Conservation (phyloP, 2,797 vertebrate species). For the Loris lydekkerianus region DNA sequence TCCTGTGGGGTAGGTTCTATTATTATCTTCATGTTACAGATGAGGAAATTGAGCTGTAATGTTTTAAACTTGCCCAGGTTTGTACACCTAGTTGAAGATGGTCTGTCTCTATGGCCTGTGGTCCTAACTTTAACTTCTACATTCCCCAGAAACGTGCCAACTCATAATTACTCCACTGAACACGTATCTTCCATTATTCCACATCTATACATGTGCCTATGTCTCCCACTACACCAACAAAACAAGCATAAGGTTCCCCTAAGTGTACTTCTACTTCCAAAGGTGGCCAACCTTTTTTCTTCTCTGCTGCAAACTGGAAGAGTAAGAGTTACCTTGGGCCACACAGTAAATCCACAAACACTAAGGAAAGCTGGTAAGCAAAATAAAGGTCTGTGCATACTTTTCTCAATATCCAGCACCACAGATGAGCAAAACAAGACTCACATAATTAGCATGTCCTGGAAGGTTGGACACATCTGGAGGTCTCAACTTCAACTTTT, state of each 20-base stretch:
- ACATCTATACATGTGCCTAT: background rate
- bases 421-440: too few species aligned
- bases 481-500: slow-evolving; percentile 1
- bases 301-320: too few species aligned
- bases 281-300: too few species aligned
- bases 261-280: background rate
- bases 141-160: background rate
- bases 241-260: background rate
- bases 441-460: too few species aligned
- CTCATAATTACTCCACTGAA: background rate
- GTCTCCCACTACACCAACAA: background rate
- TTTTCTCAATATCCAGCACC: too few species aligned
- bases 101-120: background rate
- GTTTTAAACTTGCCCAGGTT: background rate
- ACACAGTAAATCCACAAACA: too few species aligned
- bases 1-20: background rate
- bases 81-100: background rate
- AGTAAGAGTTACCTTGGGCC: too few species aligned
- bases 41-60: background rate
- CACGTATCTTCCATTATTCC: background rate
- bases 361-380: too few species aligned
- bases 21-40: background rate
- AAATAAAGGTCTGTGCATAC: too few species aligned
- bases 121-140: background rate
- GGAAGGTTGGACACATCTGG: too few species aligned